A percentile compares a stretch with the other conserved stretches of the same genome.
Conservation (phyloP, 2,113 vertebrate species). For the Rhinoderma darwinii region DNA sequence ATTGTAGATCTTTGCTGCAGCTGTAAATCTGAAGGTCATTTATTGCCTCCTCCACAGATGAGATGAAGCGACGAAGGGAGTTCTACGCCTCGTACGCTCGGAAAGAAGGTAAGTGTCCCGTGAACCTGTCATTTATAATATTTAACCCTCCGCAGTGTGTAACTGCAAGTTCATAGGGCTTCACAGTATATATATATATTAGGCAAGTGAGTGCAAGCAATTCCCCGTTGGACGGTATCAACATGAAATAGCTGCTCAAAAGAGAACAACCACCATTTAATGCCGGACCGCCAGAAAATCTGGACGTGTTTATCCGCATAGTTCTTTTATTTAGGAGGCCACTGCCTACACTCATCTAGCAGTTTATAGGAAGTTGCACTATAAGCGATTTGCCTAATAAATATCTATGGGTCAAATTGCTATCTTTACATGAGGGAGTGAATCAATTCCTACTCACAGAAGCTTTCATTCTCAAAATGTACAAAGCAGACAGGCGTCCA, state of each 20-base stretch:
- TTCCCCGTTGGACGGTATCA: no score
- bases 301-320: no score
- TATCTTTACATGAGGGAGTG: no score
- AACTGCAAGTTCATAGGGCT: not conserved
- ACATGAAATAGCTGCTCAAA: no score
- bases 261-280: no score
- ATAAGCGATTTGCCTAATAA: no score
- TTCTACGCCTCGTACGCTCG: slow-evolving; percentile 86
- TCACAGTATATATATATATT: not conserved
- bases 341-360: not conserved
- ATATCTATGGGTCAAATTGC: no score
- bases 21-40: not conserved
- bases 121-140: not conserved
- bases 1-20: not conserved
- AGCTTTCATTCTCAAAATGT: not conserved
- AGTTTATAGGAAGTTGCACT: not conserved
- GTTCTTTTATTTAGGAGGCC: not conserved
- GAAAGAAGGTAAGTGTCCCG: slow-evolving; percentile 72
- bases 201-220: no score
- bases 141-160: not conserved
- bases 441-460: no score
- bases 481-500: no score
- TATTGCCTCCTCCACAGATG: slow-evolving; percentile 74
- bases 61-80: slow-evolving; percentile 91
- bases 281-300: no score